phyloP scores from a whole-genome alignment of 2,113 vertebrate genomes.

The Danionella cerebrum region DNA sequence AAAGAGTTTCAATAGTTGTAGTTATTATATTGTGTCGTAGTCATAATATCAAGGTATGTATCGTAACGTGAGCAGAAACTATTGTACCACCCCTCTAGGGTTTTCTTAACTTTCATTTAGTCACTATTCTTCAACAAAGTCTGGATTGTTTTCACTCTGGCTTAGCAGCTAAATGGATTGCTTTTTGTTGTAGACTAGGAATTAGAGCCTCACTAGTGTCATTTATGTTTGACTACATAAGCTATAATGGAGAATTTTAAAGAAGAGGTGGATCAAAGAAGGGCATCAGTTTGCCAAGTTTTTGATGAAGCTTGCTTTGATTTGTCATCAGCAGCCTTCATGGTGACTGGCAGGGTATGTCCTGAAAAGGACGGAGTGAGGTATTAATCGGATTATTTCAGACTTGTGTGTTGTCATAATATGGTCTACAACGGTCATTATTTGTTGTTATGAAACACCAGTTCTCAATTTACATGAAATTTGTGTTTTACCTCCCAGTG shows the following conservation, averaged over 20 bases:
- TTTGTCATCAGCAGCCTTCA: background rate
- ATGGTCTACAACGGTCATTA: background rate
- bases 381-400: too few species aligned
- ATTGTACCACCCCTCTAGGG: too few species aligned
- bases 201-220: background rate
- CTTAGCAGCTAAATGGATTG: too few species aligned
- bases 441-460: background rate
- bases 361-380: background rate
- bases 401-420: background rate
- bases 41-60: too few species aligned
- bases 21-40: too few species aligned
- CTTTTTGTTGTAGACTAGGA: conserved; percentile 6
- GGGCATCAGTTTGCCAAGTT: too few species aligned
- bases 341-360: background rate
- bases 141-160: too few species aligned
- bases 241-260: conserved; percentile 20
- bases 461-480: background rate
- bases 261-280: conserved; percentile 25
- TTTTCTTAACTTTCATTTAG: too few species aligned
- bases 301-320: conserved; percentile 21
- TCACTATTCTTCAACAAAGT: too few species aligned
- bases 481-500: background rate
- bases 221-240: conserved; percentile 30
- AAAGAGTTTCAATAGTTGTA: too few species aligned
- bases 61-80: too few species aligned